These are phyloP conservation scores for Palythoa caribaeorum DNA, from an alignment of 92 coral and sea anemone species.

Conservation along the genomic window DNA sequence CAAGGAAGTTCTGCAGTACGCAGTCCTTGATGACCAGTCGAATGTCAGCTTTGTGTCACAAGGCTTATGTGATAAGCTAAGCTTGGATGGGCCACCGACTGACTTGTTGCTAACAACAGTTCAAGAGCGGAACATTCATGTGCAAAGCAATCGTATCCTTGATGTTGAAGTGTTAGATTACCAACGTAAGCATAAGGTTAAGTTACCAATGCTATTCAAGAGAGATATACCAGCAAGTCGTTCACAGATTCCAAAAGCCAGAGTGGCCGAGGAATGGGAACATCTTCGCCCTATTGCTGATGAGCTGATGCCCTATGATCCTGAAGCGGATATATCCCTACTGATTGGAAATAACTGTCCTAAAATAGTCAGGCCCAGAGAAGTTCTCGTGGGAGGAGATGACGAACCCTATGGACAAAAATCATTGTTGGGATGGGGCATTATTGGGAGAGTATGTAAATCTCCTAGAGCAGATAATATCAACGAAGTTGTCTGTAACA, in stretches of 20 bases:
- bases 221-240: conserved; percentile 56
- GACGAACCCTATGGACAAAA: conserved; percentile 46
- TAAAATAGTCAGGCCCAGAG: conserved; percentile 58
- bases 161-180: conserved; percentile 60
- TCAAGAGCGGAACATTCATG: conserved; percentile 59
- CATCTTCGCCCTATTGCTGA: no score
- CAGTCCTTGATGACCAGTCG: conserved; percentile 59
- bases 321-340: conserved; percentile 54
- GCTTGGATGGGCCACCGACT: conserved; percentile 57
- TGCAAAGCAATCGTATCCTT: conserved; percentile 50
- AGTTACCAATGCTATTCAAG: conserved; percentile 53
- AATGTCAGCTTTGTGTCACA: conserved; percentile 41
- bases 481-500: no score
- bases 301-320: conserved; percentile 35
- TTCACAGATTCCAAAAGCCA: conserved; percentile 67
- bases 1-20: conserved; percentile 45
- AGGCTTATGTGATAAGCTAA: conserved; percentile 30
- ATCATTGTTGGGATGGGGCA: conserved; percentile 63
- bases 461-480: no score
- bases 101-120: conserved; percentile 54
- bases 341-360: conserved; percentile 58
- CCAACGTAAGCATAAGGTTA: conserved; percentile 37
- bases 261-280: conserved; percentile 13
- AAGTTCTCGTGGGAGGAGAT: neutral
- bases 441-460: conserved; percentile 29